Conservation (phyloP, 2,888 invertebrate genomes). For the Physocephala rufipes region DNA sequence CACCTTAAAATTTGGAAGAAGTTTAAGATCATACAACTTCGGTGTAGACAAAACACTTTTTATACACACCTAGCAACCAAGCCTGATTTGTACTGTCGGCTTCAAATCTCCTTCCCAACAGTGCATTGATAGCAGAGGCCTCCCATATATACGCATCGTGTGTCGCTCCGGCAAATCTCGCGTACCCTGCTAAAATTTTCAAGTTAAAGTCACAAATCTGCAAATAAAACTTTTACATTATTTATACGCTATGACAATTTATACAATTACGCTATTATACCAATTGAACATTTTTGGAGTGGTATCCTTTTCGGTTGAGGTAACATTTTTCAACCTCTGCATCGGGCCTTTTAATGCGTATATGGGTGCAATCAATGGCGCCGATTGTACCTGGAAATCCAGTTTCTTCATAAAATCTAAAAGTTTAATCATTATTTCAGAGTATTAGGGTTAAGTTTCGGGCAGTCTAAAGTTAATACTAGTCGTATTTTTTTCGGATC, state of each 20-base stretch:
- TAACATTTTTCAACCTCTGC: slow-evolving; percentile 29
- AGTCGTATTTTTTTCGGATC: too few species aligned
- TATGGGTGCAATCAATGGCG: slow-evolving; percentile 31
- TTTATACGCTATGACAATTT: not conserved
- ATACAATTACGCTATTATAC: slow-evolving; percentile 4
- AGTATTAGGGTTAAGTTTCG: too few species aligned
- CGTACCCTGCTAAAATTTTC: not conserved
- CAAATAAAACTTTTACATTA: not conserved
- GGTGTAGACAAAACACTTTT: not conserved
- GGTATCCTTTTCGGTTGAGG: slow-evolving; percentile 24
- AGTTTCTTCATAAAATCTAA: slow-evolving; percentile 27
- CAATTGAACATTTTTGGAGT: slow-evolving; percentile 36
- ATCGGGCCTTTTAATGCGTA: slow-evolving; percentile 30
- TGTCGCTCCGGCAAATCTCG: not conserved
- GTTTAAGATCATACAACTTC: too few species aligned
- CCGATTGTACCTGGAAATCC: slow-evolving; percentile 38
- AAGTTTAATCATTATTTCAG: too few species aligned
- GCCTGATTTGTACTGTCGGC: not conserved
- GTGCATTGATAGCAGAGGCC: not conserved
- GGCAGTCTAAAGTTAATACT: too few species aligned
- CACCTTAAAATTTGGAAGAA: not conserved
- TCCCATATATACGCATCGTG: slow-evolving; percentile 1
- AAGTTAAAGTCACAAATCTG: not conserved
- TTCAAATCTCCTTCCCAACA: not conserved
- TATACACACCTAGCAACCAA: not conserved